Percentiles rank a stretch among this genome's conserved stretches.
phyloP scores from a whole-genome alignment of 2,113 vertebrate species.

The Pteropus alecto region DNA sequence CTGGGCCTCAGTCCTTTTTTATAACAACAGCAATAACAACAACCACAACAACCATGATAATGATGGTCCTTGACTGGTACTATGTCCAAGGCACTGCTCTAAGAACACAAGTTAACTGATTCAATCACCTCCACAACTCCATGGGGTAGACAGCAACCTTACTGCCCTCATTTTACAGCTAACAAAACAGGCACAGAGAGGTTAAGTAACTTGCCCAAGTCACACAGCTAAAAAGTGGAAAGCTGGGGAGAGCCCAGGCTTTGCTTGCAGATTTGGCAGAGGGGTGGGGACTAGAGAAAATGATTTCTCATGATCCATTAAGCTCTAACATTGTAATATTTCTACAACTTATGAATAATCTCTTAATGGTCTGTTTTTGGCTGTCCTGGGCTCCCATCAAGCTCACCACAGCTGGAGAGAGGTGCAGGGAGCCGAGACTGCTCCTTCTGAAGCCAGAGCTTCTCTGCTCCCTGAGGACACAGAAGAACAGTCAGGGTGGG shows the following conservation, averaged over 20 bases:
- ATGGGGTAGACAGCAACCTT: neutral
- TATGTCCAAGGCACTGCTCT: neutral
- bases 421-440: neutral
- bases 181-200: neutral
- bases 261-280: neutral
- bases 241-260: neutral
- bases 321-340: neutral
- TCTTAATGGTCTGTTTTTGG: neutral
- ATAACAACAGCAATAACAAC: too few species aligned
- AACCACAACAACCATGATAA: neutral
- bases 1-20: neutral
- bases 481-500: neutral
- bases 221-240: neutral
- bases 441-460: neutral
- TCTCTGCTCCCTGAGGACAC: neutral
- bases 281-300: neutral
- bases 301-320: neutral
- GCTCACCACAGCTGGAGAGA: neutral
- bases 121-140: too few species aligned
- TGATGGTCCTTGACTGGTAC: too few species aligned
- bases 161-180: neutral
- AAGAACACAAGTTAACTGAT: neutral
- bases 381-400: neutral
- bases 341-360: neutral
- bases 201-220: neutral